Percentiles rank a stretch among this genome's conserved stretches.
phyloP scores from a whole-genome alignment of 2,888 invertebrate genomes.

The Caenorhabditis doughertyi region DNA sequence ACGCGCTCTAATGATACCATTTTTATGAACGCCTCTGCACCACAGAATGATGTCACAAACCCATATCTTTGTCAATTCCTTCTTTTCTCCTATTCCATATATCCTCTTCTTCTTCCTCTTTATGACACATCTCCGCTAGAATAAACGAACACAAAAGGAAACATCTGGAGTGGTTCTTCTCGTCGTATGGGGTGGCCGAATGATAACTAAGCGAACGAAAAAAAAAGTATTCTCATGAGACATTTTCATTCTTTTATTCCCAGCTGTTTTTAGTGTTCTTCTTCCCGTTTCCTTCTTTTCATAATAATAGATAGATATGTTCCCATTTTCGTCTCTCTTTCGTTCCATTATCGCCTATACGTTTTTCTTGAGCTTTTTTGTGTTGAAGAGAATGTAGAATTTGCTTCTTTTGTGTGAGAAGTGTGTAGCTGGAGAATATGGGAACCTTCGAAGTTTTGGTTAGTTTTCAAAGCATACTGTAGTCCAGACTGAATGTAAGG shows the following conservation, averaged over 20 bases:
- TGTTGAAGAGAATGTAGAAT: not conserved
- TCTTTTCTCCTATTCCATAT: not conserved
- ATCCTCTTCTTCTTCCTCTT: too few relatives aligned
- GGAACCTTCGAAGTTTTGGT: too few relatives aligned
- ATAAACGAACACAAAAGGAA: constrained; percentile 39
- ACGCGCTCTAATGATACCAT: too few relatives aligned
- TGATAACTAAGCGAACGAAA: not conserved
- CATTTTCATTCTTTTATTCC: not conserved
- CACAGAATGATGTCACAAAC: not conserved
- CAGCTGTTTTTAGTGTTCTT: constrained; percentile 10
- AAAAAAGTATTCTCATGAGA: constrained; percentile 15
- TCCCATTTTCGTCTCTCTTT: constrained; percentile 5
- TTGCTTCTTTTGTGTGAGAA: not conserved
- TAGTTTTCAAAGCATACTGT: too few relatives aligned
- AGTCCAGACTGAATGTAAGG: too few relatives aligned
- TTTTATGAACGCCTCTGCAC: too few relatives aligned
- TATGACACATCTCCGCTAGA: constrained; percentile 5
- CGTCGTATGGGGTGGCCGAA: constrained; percentile 5
- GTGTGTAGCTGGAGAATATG: too few relatives aligned
- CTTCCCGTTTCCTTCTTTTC: not conserved
- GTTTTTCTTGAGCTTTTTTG: not conserved
- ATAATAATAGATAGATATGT: constrained; percentile 24
- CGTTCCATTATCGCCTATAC: not conserved
- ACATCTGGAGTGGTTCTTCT: constrained; percentile 23
- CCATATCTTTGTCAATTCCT: not conserved